These are phyloP conservation scores for Scaptodrosophila latifasciaeformis DNA, from an alignment of 2,888 invertebrate species.

Conservation along the genomic window DNA sequence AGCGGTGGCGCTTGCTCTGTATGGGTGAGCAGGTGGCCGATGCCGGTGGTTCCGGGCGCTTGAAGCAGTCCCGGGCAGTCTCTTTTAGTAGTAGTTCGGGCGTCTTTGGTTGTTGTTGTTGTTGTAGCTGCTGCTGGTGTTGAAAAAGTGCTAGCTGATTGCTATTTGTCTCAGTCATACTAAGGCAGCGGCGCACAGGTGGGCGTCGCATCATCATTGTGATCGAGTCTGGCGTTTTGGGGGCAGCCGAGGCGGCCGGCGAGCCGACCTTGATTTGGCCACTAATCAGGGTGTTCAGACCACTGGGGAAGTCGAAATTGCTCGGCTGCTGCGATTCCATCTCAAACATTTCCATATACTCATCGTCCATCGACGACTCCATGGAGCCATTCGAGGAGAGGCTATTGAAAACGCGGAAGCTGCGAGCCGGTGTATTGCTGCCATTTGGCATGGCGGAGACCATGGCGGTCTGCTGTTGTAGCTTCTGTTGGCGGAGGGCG, in stretches of 20 bases:
- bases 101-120: conserved; percentile 67
- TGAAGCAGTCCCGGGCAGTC: conserved; percentile 76
- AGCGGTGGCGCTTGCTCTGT: conserved; percentile 74
- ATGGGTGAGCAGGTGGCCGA: conserved; percentile 76
- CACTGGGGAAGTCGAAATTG: conserved; percentile 76
- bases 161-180: conserved; percentile 74
- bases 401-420: conserved; percentile 75
- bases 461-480: conserved; percentile 20
- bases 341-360: conserved; percentile 79
- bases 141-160: conserved; percentile 49
- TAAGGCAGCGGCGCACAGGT: conserved; percentile 76
- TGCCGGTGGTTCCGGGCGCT: conserved; percentile 82
- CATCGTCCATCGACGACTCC: conserved; percentile 81
- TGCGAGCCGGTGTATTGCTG: conserved; percentile 60
- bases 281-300: conserved; percentile 78
- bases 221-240: conserved; percentile 73
- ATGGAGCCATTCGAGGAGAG: conserved; percentile 76
- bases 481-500: conserved; percentile 39
- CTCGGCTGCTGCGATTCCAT: conserved; percentile 74
- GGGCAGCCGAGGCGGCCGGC: conserved; percentile 25
- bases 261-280: conserved; percentile 76
- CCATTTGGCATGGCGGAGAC: no score
- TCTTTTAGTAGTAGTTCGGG: conserved; percentile 69
- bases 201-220: conserved; percentile 72
- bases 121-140: conserved; percentile 42